Evolutionary conservation across 2,113 vertebrate species (phyloP).

Genomic region (Gyps fulvus): DNA sequence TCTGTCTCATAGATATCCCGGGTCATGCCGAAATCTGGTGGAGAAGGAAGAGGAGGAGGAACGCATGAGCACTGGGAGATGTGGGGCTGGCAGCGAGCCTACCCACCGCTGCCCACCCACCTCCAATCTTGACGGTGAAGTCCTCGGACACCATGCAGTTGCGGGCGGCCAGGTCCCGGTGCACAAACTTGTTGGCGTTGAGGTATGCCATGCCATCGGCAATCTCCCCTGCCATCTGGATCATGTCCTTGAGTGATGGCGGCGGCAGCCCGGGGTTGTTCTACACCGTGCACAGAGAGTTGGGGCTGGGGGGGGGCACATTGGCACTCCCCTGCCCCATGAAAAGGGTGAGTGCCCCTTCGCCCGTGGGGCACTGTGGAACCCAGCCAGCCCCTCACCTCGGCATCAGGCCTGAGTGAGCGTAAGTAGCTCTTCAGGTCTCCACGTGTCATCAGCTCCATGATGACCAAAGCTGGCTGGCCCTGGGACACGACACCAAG

Average conservation of each 20-base stretch:
- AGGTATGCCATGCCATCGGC: conserved; percentile 83
- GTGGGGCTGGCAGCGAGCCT: too few species aligned
- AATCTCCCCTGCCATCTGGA: conserved; percentile 83
- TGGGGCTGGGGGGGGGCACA: not conserved
- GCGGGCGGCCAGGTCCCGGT: conserved; percentile 79
- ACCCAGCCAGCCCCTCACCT: conserved; percentile 57
- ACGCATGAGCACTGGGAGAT: rapidly evolving
- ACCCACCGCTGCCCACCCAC: not conserved
- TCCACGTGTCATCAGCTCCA: conserved; percentile 81
- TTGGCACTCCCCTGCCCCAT: rapidly evolving
- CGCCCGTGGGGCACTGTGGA: rapidly evolving
- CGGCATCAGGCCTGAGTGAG: conserved; percentile 72
- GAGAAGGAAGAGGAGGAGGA: not conserved
- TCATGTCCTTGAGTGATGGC: conserved; percentile 72
- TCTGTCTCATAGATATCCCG: conserved; percentile 82
- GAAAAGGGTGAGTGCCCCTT: too few species aligned
- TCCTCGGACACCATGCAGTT: conserved; percentile 86
- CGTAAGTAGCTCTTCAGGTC: conserved; percentile 82
- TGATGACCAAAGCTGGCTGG: conserved; percentile 81
- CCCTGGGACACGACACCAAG: conserved; percentile 80
- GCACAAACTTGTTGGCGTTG: conserved; percentile 81
- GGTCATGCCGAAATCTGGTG: conserved; percentile 79
- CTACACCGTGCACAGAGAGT: not conserved
- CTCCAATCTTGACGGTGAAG: conserved; percentile 82
- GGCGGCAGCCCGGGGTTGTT: conserved; percentile 69